Conservation (phyloP, 2,888 invertebrate genomes). For the Cosmia pyralina region DNA sequence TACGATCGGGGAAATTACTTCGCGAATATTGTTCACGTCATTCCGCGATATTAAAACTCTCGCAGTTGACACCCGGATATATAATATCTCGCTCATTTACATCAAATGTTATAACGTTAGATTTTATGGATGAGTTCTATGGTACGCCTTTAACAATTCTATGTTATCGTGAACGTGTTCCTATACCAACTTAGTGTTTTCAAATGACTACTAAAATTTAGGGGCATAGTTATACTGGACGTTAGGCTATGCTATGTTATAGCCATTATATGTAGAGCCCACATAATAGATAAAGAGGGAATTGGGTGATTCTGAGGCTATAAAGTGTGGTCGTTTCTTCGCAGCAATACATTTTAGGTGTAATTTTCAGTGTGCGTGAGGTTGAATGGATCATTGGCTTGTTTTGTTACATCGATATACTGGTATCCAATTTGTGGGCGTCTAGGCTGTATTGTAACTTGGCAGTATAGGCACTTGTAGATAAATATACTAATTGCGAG, state of each 20-base stretch:
- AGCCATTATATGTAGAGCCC: slow-evolving; percentile 42
- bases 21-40: slow-evolving; percentile 67
- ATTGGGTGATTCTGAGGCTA: slow-evolving; percentile 42
- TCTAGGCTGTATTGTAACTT: neutral
- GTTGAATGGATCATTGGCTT: slow-evolving; percentile 43
- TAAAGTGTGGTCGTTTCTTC: slow-evolving; percentile 55
- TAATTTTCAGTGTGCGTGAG: slow-evolving; percentile 35
- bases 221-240: slow-evolving; percentile 43
- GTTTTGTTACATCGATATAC: slow-evolving; percentile 36
- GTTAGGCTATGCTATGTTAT: slow-evolving; percentile 20
- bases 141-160: slow-evolving; percentile 30
- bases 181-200: slow-evolving; percentile 39
- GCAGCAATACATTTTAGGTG: slow-evolving; percentile 45
- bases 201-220: slow-evolving; percentile 49
- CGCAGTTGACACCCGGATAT: slow-evolving; percentile 53
- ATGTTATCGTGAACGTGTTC: slow-evolving; percentile 40
- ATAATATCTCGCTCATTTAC: slow-evolving; percentile 59
- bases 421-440: slow-evolving; percentile 22
- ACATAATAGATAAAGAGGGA: slow-evolving; percentile 42
- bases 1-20: slow-evolving; percentile 66
- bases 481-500: slow-evolving; percentile 11
- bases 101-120: slow-evolving; percentile 56
- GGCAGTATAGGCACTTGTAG: neutral
- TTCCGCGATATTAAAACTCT: slow-evolving; percentile 59
- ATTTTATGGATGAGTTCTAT: slow-evolving; percentile 56